phyloP scores from a whole-genome alignment of 1,140 invertebrate species.

The Drosophila busckii region DNA sequence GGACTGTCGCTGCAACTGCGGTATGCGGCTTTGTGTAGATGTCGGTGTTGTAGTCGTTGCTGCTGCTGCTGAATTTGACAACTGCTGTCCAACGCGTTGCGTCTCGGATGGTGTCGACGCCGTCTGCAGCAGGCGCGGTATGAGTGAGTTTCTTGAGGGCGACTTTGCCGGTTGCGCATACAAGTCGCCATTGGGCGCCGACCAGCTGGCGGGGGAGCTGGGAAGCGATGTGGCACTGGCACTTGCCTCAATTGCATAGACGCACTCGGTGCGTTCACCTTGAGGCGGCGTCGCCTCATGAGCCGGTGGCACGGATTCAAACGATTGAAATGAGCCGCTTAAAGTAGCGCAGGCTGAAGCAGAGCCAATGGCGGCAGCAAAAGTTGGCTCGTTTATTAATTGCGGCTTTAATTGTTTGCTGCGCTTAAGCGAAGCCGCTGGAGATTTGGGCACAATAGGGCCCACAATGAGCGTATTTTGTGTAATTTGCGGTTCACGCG shows the following conservation, averaged over 20 bases:
- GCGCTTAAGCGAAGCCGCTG: conserved; percentile 44
- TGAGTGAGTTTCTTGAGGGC: conserved; percentile 46
- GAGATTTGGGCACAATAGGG: conserved; percentile 79
- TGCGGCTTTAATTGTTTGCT: conserved; percentile 1
- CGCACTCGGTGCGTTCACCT: conserved; percentile 62
- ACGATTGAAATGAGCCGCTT: conserved; percentile 65
- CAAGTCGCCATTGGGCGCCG: conserved; percentile 54
- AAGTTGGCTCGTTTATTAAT: too few relatives aligned
- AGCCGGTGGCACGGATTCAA: conserved; percentile 60
- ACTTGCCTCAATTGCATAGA: conserved; percentile 53
- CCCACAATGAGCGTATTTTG: conserved; percentile 80
- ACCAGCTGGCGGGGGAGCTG: conserved; percentile 40
- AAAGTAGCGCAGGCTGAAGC: conserved; percentile 14
- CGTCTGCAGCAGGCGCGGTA: conserved; percentile 39
- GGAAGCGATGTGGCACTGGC: conserved; percentile 18
- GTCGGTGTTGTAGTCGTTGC: background rate
- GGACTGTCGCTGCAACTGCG: conserved; percentile 55
- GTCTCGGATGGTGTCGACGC: background rate
- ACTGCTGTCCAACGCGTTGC: background rate
- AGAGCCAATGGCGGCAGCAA: too few relatives aligned
- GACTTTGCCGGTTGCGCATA: conserved; percentile 68
- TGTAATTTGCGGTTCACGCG: conserved; percentile 78
- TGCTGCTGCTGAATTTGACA: conserved; percentile 5
- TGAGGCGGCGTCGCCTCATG: conserved; percentile 60
- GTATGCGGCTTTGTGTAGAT: conserved; percentile 44